These are phyloP conservation scores for Strigamia maritima DNA, from an alignment of 2,888 invertebrate species.

Conservation along the genomic window DNA sequence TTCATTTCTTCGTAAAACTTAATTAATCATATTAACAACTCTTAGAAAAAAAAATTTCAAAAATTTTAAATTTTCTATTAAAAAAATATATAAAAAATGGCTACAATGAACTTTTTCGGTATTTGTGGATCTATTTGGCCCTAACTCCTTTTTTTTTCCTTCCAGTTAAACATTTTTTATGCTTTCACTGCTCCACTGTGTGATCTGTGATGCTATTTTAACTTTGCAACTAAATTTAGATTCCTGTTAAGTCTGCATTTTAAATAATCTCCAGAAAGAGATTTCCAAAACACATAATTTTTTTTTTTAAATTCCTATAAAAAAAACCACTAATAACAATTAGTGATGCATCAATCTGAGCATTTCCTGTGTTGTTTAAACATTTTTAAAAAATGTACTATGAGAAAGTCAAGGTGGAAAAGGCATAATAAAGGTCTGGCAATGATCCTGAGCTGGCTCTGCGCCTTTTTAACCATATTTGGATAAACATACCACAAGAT, in stretches of 20 bases:
- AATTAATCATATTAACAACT: too few relatives aligned
- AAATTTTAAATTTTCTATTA: too few relatives aligned
- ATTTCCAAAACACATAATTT: not conserved
- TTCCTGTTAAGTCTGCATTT: not conserved
- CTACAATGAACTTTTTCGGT: not conserved
- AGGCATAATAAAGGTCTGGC: not conserved
- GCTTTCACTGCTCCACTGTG: not conserved
- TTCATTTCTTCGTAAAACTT: too few relatives aligned
- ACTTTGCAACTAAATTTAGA: not conserved
- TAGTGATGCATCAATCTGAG: too few relatives aligned
- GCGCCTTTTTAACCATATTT: conserved; percentile 11
- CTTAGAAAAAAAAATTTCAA: not conserved
- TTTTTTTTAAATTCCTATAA: not conserved
- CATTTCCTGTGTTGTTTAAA: too few relatives aligned
- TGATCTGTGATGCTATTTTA: not conserved
- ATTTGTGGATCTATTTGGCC: not conserved
- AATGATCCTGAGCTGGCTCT: conserved; percentile 14
- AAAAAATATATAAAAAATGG: not conserved
- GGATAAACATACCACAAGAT: conserved; percentile 15
- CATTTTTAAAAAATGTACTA: too few relatives aligned
- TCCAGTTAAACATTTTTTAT: not conserved
- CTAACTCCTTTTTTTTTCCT: not conserved
- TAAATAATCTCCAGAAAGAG: not conserved
- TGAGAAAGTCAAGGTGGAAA: conserved; percentile 1
- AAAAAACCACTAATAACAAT: not conserved